These are phyloP conservation scores for Nematopogon swammerdamellus DNA, from an alignment of 2,888 invertebrate genomes.

Conservation along the genomic window DNA sequence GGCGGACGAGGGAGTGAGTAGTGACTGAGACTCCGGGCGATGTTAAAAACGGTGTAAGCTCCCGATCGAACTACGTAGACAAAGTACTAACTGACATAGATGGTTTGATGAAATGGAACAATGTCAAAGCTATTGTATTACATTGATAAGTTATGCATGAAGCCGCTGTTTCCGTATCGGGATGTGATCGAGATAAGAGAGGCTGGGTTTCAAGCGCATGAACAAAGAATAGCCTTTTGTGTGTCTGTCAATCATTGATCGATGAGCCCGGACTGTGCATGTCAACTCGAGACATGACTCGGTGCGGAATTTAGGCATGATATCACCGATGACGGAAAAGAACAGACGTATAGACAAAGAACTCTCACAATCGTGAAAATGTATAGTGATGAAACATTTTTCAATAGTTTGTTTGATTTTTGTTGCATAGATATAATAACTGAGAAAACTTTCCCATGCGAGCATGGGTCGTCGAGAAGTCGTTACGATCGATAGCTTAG, in stretches of 20 bases:
- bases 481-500: no score
- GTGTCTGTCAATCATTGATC: conserved; percentile 10
- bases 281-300: background rate
- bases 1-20: conserved; percentile 11
- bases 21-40: conserved; percentile 17
- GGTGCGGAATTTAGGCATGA: background rate
- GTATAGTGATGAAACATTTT: no score
- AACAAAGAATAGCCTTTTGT: conserved; percentile 12
- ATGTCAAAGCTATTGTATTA: background rate
- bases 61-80: conserved; percentile 4
- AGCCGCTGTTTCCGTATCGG: conserved; percentile 1
- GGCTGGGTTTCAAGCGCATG: conserved; percentile 1
- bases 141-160: background rate
- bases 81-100: conserved; percentile 3
- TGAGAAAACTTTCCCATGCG: no score
- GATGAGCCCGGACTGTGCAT: conserved; percentile 2
- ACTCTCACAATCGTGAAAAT: no score
- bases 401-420: no score
- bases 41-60: background rate
- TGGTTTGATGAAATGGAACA: background rate
- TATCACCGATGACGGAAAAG: background rate
- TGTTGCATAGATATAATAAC: no score
- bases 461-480: no score
- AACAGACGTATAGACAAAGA: no score
- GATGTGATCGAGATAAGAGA: conserved; percentile 5